These are phyloP conservation scores for Orgyia antiqua DNA, from an alignment of 2,888 invertebrate species.

Conservation along the genomic window DNA sequence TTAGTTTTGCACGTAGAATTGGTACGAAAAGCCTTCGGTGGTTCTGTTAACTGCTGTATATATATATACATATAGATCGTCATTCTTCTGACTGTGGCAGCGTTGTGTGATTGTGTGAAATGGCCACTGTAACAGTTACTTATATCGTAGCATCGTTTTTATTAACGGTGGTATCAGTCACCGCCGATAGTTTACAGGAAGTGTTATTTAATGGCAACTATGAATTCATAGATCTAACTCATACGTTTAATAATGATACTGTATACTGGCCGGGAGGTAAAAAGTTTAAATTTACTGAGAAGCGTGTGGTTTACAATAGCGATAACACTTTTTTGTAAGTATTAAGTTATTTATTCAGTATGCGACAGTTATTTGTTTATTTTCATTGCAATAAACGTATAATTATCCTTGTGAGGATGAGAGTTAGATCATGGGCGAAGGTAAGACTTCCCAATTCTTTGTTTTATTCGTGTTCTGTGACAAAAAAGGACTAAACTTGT, in stretches of 20 bases:
- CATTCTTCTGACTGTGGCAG: no score
- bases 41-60: no score
- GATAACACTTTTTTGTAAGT: conserved; percentile 42
- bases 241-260: conserved; percentile 44
- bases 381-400: neutral
- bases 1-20: no score
- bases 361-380: neutral
- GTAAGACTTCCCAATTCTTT: no score
- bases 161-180: conserved; percentile 10
- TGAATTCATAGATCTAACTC: conserved; percentile 51
- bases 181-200: conserved; percentile 30
- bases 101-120: no score
- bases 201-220: conserved; percentile 42
- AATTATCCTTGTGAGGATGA: no score
- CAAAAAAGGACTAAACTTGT: no score
- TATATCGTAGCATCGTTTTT: conserved; percentile 13
- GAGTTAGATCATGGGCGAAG: no score
- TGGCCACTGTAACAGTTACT: conserved; percentile 23
- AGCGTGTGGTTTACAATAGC: conserved; percentile 19
- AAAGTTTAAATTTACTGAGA: conserved; percentile 42
- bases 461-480: no score
- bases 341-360: no score
- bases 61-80: no score
- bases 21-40: no score
- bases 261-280: conserved; percentile 41